Conservation (phyloP, 1,140 invertebrate genomes). For the Sipha flava region DNA sequence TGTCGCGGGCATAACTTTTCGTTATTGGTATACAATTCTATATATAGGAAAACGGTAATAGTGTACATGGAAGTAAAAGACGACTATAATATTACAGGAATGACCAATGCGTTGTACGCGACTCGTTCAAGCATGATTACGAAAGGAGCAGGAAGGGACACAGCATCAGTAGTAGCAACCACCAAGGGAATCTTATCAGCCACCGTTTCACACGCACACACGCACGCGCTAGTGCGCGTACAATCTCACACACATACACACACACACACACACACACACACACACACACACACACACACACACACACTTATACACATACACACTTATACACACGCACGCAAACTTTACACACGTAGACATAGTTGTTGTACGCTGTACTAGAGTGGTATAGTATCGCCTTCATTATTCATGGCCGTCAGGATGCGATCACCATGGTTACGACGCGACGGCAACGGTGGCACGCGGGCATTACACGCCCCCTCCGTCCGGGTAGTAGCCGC, state of each 20-base stretch:
- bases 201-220: not conserved
- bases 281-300: not conserved
- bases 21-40: too few species aligned
- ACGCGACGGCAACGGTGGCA: not conserved
- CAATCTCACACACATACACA: not conserved
- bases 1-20: not conserved
- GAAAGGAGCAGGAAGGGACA: not conserved
- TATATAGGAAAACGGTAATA: too few species aligned
- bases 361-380: not conserved
- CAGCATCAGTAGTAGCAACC: not conserved
- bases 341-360: too few species aligned
- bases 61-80: not conserved
- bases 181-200: conserved; percentile 27
- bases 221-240: not conserved
- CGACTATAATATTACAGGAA: not conserved
- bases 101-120: not conserved
- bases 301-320: not conserved
- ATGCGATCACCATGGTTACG: conserved; percentile 18
- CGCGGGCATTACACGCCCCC: not conserved
- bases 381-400: conserved; percentile 15
- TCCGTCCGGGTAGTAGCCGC: not conserved
- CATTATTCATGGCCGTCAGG: conserved; percentile 31
- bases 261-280: not conserved
- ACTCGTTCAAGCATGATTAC: not conserved
- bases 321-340: not conserved